Base-by-base conservation (phyloP, 2,113 vertebrate species). In the Megalops atlanticus region DNA sequence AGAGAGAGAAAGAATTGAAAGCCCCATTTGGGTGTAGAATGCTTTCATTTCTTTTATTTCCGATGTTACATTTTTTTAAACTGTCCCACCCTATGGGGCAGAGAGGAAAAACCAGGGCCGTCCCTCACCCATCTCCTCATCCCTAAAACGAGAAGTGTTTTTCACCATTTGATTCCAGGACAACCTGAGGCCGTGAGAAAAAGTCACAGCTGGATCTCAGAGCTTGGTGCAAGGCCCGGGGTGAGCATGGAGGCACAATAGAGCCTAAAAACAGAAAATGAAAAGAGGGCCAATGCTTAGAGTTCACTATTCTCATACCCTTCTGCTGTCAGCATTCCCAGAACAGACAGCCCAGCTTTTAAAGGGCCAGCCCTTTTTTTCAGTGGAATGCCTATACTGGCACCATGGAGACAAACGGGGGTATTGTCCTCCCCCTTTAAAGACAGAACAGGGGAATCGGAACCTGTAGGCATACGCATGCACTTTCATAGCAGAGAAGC, bases 401-500 rank as follows among this genome's bases (percentile, higher is more conserved):
- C 39, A 5, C 74, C 33, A 71, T 43, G 49, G 27, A 80, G 15
- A 79, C 38, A 64, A 38, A 54, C 77, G 15, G 39, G 36, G 70
- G 73, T 77, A 27, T 82, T 74, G 74, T 70, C 72, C 24, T 69
- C 71, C 36, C 10, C n/a, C 79, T 71, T 5, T 35, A 82, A 87
- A 74, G 74, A 83, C 76, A 83, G 68, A 81, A 71, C 35, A 52
- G 15, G 47, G 58, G 68, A 39, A 80, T 49, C 70, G 41, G 18
- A 64, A 40, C 52, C 58, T 43, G 6, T 8, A 40, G 77, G 16
- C 31, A 76, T 21, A 54, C 31, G 38, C 49, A 74, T 78, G 80
- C 78, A 77, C 21, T 85, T 80, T 80, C 74, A 73, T 39, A 36
- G 69, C 47, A 39, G 52, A 77, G 74, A 10, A 6, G 41, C 24